Base-by-base conservation (phyloP, 2,113 vertebrate genomes). In the Sardina pilchardus region DNA sequence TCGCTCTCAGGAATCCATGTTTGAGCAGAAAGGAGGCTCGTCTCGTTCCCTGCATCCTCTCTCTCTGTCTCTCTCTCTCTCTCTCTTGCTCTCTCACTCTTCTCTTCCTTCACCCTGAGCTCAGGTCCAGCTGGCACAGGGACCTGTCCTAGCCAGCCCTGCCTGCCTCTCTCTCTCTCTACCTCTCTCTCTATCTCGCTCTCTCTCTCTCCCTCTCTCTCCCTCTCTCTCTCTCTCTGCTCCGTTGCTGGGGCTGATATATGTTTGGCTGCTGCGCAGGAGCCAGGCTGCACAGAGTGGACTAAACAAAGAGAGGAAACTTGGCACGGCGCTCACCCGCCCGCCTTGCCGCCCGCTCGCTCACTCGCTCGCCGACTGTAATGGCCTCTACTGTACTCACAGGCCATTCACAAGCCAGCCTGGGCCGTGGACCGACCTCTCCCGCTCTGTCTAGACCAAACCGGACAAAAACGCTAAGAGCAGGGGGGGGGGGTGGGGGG, bases 281-380 rank as follows among this genome's bases (percentile, higher is more conserved):
- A 86, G 78, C 80, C 78, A 78, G 47, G 17, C 43, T 83, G 39
- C 44, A 30, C 82, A 53, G 47, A 84, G 56, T 81, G n/a, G 63
- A 75, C 85, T 71, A 86, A 87, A 90, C 88, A 90, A 90, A 89
- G 82, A 86, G 48, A 89, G 88, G 85, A 89, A 90, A 88, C 85
- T 88, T 85, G 87, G 59, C 89, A 87, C 21, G 44, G 87, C 16
- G 12, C 48, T 85, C 45, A 71, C 48, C 4, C 39, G 48, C 84
- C 81, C 59, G 30, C 2, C 84, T 21, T 19, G 63, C 83, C 83
- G 47, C 63, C 48, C 42, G 21, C 63, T 71, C 26, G n/a, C 26
- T 71, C 26, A 8, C 26, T 71, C 26, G 7, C n/a, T 30, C 63
- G n/a, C 82, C 82, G 56, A 34, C 63, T 71, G 63, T 71, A 71